A percentile compares a stretch with the other conserved stretches of the same genome.
Evolutionary conservation across 2,113 vertebrate genomes (phyloP).

Genomic region (Odocoileus hemionus): DNA sequence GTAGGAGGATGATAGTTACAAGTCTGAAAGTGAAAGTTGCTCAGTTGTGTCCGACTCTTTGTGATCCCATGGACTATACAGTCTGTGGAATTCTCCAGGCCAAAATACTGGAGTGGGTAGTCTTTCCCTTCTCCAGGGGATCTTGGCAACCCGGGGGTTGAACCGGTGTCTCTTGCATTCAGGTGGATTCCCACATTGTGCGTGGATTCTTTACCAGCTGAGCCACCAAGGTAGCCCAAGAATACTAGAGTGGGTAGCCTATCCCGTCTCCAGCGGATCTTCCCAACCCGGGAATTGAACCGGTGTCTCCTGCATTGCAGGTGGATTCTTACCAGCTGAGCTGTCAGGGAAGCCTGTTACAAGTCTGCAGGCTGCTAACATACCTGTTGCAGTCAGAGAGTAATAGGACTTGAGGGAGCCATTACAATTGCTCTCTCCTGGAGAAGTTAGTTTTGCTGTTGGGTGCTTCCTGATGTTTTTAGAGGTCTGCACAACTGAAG

Average conservation of each 20-base stretch:
- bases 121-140: background rate
- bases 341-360: background rate
- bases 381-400: background rate
- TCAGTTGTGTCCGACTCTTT: background rate
- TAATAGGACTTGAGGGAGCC: background rate
- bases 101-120: background rate
- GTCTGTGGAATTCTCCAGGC: background rate
- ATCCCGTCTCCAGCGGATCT: background rate
- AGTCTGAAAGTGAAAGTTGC: background rate
- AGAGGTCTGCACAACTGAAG: background rate
- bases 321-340: background rate
- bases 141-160: background rate
- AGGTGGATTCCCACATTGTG: background rate
- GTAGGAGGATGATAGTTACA: background rate
- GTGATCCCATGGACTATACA: background rate
- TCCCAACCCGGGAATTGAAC: accelerated
- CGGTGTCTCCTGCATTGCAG: background rate
- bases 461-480: background rate
- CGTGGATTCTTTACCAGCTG: background rate
- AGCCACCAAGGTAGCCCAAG: background rate
- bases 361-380: background rate
- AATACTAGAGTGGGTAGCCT: background rate
- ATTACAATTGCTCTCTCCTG: background rate
- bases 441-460: background rate
- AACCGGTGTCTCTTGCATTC: background rate